Evolutionary conservation across 2,113 vertebrate species (phyloP), one percentile per base, ranked within the genome.

Genomic region (Callionymus lyra): DNA sequence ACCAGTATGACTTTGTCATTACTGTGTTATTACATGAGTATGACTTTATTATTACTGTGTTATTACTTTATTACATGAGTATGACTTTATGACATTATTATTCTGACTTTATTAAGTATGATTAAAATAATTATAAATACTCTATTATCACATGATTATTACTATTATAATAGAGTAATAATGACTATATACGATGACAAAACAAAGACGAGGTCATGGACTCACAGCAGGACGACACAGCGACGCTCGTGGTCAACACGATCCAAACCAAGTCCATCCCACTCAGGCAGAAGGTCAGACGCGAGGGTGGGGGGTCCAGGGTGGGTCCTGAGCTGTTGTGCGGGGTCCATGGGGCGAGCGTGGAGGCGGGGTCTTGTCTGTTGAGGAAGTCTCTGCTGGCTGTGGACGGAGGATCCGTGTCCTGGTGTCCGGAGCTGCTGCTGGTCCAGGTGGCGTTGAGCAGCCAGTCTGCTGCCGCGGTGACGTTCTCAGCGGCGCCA

Each of bases 241-340:
- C 89, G 58, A 97, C 92, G 1, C 91, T 93, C 85, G 97, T 92
- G 47, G 91, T 92, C 68, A 98, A 66, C 68, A 97, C 87, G 54
- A 97, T 92, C 95, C 95, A 98, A 68, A 88, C 88, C 36, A 98
- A 88, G 72, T 97, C 92, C 89, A 96, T 88, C 85, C 87, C 90
- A 84, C 88, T 90, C 59, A 98, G 80, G 61, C 95, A 98, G 86
- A 97, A 90, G 62, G 86, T 87, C 62, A 81, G 70, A 62, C 81
- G 87, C 55, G 89, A 82, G 16, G 84, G 78, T 1, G 89, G 81
- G n/a, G 90, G 72, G 62, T 88, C 81, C 4, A 79, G 76, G 1
- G 77, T 75, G 0, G 92, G 87, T 56, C 87, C 89, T 0, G 94
- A 94, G 57, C 89, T 83, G 64, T 94, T 94, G 34, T 82, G 79